These are phyloP conservation scores for Hipposideros armiger DNA, from an alignment of 2,113 vertebrate species.

Conservation along the genomic window DNA sequence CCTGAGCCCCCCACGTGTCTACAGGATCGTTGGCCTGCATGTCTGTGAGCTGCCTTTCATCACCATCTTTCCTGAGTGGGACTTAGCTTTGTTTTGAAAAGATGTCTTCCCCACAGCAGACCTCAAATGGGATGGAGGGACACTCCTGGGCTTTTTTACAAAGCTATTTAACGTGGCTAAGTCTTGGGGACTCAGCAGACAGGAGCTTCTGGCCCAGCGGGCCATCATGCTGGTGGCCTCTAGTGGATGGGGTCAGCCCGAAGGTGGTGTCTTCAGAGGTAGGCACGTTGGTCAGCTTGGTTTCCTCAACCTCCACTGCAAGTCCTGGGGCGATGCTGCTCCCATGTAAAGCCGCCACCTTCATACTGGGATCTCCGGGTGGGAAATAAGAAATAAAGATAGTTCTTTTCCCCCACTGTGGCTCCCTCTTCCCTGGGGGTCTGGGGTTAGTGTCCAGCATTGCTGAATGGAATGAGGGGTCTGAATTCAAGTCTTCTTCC, in stretches of 20 bases:
- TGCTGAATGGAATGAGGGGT: background rate
- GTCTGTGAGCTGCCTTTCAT: background rate
- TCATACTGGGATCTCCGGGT: background rate
- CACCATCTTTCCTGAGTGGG: slow-evolving; percentile 27
- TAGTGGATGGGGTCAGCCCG: background rate
- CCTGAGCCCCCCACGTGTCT: background rate
- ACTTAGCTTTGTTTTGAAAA: slow-evolving; percentile 44
- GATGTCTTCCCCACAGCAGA: background rate
- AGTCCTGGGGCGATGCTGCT: background rate
- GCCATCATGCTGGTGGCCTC: slow-evolving; percentile 12
- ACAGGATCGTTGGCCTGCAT: background rate
- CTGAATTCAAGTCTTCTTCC: background rate
- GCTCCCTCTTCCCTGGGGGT: slow-evolving; percentile 8
- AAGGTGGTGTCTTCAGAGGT: background rate
- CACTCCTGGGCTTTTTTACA: background rate
- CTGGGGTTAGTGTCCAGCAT: background rate
- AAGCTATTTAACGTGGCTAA: background rate
- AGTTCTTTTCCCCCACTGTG: background rate
- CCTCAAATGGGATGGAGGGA: background rate
- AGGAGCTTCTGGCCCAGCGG: background rate
- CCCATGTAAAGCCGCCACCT: background rate
- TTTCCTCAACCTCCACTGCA: background rate
- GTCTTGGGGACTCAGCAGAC: background rate
- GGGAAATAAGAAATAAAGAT: slow-evolving; percentile 63
- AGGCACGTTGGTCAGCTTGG: background rate